Conservation (phyloP, 1,140 invertebrate genomes). For the Amphibalanus amphitrite region DNA sequence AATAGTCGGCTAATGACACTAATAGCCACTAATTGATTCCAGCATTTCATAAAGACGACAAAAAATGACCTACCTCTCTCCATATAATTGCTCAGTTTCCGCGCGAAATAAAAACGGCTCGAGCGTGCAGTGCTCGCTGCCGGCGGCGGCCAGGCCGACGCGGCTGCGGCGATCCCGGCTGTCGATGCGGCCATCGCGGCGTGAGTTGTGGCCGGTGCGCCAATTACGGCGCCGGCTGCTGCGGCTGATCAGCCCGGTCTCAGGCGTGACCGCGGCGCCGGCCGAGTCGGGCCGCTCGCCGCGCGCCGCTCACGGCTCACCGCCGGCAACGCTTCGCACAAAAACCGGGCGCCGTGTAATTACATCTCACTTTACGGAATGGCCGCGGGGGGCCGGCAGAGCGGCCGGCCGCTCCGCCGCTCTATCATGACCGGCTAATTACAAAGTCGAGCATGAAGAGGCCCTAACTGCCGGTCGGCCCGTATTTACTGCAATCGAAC, state of each 20-base stretch:
- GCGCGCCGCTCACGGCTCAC: not conserved
- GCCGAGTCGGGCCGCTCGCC: not conserved
- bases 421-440: not conserved
- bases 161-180: not conserved
- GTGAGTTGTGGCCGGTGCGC: not conserved
- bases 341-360: not conserved
- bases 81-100: not conserved
- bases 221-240: not conserved
- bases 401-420: too few species aligned
- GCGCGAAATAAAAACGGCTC: not conserved
- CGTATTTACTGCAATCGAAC: not conserved
- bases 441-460: not conserved
- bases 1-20: not conserved
- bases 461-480: not conserved
- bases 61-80: not conserved
- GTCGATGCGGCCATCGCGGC: not conserved
- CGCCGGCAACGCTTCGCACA: not conserved
- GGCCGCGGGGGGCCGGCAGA: too few species aligned
- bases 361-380: slow-evolving; percentile 1
- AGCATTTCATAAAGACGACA: not conserved
- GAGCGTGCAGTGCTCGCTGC: too few species aligned
- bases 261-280: too few species aligned
- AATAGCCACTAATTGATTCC: not conserved
- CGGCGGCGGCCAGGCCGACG: too few species aligned
- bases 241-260: not conserved